Evolutionary conservation across 2,888 invertebrate genomes (phyloP).

Genomic region (Cepaea hortensis): DNA sequence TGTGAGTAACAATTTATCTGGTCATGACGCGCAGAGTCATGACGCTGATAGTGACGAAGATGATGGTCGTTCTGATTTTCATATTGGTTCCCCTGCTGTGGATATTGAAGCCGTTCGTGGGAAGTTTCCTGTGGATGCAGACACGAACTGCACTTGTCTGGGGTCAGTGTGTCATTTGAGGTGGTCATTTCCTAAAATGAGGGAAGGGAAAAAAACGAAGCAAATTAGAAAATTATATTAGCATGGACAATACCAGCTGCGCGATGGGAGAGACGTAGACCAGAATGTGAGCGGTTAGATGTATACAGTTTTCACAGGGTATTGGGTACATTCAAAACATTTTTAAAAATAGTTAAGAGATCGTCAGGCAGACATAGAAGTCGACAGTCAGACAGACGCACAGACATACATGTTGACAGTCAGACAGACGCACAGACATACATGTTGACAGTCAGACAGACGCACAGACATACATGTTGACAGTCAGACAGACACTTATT

Average conservation of each 20-base stretch:
- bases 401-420: too few species aligned
- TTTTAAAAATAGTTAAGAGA: too few species aligned
- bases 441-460: too few species aligned
- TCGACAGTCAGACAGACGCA: too few species aligned
- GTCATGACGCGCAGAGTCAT: background rate
- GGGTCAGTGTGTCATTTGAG: background rate
- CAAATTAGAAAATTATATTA: background rate
- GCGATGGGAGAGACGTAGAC: background rate
- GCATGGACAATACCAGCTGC: background rate
- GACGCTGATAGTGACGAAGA: background rate
- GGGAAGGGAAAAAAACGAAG: background rate
- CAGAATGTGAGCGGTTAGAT: background rate
- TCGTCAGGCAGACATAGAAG: too few species aligned
- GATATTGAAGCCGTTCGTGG: background rate
- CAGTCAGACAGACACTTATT: too few species aligned
- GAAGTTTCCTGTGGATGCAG: background rate
- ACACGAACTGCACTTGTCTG: background rate
- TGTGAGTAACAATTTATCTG: background rate
- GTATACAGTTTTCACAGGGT: too few species aligned
- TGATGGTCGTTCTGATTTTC: background rate
- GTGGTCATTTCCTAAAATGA: background rate
- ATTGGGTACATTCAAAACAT: too few species aligned
- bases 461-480: too few species aligned
- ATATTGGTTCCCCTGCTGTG: background rate
- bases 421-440: too few species aligned